These are phyloP conservation scores for Polydrusus tereticollis DNA, from an alignment of 2,888 invertebrate species.

Conservation along the genomic window DNA sequence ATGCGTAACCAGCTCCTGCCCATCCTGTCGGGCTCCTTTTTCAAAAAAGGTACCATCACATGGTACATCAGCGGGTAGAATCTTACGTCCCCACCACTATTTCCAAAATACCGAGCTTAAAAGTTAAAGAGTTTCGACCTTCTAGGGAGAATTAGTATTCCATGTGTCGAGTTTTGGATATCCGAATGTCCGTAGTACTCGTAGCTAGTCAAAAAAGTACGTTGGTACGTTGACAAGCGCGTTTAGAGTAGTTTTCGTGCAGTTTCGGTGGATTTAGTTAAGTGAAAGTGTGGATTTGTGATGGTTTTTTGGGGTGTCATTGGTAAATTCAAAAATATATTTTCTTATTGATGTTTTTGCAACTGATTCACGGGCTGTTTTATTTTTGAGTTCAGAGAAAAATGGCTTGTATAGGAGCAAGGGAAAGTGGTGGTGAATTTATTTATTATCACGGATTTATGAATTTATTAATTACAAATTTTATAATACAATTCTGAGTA, in stretches of 20 bases:
- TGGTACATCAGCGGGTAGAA: constrained; percentile 45
- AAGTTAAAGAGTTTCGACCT: constrained; percentile 22
- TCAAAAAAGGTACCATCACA: constrained; percentile 24
- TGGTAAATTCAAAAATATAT: constrained; percentile 14
- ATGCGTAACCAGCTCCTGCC: constrained; percentile 49
- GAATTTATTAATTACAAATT: too few species aligned
- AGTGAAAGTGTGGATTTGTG: not conserved
- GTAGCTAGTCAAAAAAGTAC: constrained; percentile 22
- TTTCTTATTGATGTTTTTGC: not conserved
- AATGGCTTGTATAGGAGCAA: too few species aligned
- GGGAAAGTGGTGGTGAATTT: too few species aligned
- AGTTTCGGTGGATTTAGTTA: not conserved
- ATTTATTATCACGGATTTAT: too few species aligned
- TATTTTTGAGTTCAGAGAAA: too few species aligned
- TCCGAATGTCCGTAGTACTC: constrained; percentile 21
- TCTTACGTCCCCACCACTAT: constrained; percentile 42
- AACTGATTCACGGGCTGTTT: too few species aligned
- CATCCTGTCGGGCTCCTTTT: constrained; percentile 56
- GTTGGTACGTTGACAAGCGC: constrained; percentile 1
- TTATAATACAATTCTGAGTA: too few species aligned
- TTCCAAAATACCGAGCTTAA: constrained; percentile 22
- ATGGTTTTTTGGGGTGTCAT: constrained; percentile 27
- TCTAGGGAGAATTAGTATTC: constrained; percentile 55
- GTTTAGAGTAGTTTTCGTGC: too few species aligned
- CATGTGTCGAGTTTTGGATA: constrained; percentile 43